These are phyloP conservation scores for Anagyrus pseudococci DNA, from an alignment of 2,888 invertebrate species.

Conservation along the genomic window DNA sequence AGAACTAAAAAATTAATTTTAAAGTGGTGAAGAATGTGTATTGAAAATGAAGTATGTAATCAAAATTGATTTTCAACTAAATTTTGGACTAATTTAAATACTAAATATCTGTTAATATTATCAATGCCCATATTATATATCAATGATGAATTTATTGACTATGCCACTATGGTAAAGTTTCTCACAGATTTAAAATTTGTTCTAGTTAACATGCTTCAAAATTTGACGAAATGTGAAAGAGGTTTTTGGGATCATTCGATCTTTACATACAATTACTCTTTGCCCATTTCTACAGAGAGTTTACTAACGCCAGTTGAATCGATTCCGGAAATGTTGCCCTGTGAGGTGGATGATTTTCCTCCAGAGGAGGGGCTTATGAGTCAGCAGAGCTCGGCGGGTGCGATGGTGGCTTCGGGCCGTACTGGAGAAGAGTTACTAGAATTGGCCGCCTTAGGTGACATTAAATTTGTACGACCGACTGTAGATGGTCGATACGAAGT, in stretches of 20 bases:
- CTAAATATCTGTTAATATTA: too few species aligned
- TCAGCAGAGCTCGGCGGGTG: background rate
- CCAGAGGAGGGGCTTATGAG: background rate
- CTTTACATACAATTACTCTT: conserved; percentile 34
- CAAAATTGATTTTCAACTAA: too few species aligned
- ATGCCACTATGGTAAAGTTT: too few species aligned
- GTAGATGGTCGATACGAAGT: conserved; percentile 61
- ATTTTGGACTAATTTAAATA: too few species aligned
- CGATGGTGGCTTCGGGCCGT: conserved; percentile 18
- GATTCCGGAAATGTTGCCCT: conserved; percentile 30
- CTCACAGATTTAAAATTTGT: too few species aligned
- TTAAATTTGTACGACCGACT: conserved; percentile 60
- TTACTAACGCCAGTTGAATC: conserved; percentile 40
- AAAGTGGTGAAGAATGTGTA: too few species aligned
- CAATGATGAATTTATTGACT: too few species aligned
- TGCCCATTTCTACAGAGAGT: conserved; percentile 33
- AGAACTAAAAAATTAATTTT: too few species aligned
- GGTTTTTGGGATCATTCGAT: background rate
- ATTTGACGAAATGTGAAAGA: conserved; percentile 1
- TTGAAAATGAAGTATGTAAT: too few species aligned
- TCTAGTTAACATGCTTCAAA: conserved; percentile 36
- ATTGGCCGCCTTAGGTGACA: conserved; percentile 59
- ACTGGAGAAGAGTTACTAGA: conserved; percentile 58
- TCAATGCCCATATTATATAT: too few species aligned
- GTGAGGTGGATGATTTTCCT: conserved; percentile 13